Evolutionary conservation across 2,797 vertebrate genomes (phyloP), one percentile per base, ranked within the genome.

Genomic region (Falco rusticolus): DNA sequence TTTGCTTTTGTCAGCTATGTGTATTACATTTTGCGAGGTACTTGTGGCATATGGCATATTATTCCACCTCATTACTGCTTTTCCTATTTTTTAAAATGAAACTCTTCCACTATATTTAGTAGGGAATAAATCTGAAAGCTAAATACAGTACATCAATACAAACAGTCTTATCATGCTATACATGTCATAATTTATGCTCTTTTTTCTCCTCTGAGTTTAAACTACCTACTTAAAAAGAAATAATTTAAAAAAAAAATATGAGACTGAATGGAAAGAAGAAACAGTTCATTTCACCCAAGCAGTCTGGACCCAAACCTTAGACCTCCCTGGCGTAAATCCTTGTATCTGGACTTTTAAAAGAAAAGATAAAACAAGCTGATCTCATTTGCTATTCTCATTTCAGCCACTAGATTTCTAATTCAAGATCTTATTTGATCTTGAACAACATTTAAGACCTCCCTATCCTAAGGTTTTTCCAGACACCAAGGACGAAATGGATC

Each of bases 101-200:
- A 21, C 11, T 57, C 24, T 92, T 77, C 48, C 37, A 60, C 51
- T 82, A 29, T 41, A 83, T 72, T 92, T 84, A 77, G 71, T 45
- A 80, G 21, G 19, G 28, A 93, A 89, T 64, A 88, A 87, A 92
- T 92, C 53, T 87, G 64, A 90, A 84, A 95, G 28, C 53, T 83
- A 89, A 93, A 94, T 41, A 71, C 21, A 87, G 26, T n/a, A 63
- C 19, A 84, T 19, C 71, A 39, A 77, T 70, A 68, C 16, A 57
- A 59, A 92, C 8, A 43, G 92, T 16, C 29, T 34, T 61, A 51
- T 24, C 13, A 50, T 51, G 21, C 57, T 69, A 79, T 78, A 45
- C 5, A 47, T 50, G 16, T 39, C 51, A 84, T 50, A 65, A 94
- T 74, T 84, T 87, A 53, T 54, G 45, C 85, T 60, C 20, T 77